phyloP scores from a whole-genome alignment of 2,113 vertebrate species.

The Rhea americana region DNA sequence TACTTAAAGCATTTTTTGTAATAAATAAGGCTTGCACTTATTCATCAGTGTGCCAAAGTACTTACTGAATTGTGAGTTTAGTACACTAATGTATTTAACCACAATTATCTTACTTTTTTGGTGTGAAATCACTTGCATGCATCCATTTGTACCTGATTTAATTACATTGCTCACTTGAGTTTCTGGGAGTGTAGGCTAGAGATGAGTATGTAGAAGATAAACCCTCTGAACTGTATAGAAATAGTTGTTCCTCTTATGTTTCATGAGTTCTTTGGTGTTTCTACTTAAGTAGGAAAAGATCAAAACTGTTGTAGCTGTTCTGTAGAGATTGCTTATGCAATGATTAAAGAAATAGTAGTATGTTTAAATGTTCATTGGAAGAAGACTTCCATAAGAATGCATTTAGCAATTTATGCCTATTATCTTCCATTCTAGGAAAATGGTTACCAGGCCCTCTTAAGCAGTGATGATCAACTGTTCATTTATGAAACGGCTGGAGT shows the following conservation, averaged over 20 bases:
- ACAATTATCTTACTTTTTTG: not conserved
- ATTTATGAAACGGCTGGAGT: constrained; percentile 96
- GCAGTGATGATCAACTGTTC: constrained; percentile 96
- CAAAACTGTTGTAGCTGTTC: not conserved
- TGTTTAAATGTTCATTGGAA: not conserved
- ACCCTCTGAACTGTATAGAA: not conserved
- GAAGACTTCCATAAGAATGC: not conserved
- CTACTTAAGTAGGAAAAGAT: not conserved
- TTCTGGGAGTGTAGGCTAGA: not conserved
- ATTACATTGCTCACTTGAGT: not conserved
- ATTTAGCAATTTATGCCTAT: constrained; percentile 13
- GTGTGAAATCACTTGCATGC: not conserved
- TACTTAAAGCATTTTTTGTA: constrained; percentile 19
- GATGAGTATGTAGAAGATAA: not conserved
- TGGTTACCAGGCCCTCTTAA: constrained; percentile 88
- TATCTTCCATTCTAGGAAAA: constrained; percentile 85
- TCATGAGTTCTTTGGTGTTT: not conserved
- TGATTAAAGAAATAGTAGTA: not conserved
- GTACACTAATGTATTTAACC: not conserved
- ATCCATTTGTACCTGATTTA: not conserved
- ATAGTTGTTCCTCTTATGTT: not conserved
- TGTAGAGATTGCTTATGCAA: not conserved
- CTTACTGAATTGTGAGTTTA: not conserved
- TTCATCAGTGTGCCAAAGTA: not conserved
- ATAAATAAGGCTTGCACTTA: not conserved